Conservation (phyloP, 37 sponge, comb jelly and placozoan species). For the Diacarnus erythraeanus region DNA sequence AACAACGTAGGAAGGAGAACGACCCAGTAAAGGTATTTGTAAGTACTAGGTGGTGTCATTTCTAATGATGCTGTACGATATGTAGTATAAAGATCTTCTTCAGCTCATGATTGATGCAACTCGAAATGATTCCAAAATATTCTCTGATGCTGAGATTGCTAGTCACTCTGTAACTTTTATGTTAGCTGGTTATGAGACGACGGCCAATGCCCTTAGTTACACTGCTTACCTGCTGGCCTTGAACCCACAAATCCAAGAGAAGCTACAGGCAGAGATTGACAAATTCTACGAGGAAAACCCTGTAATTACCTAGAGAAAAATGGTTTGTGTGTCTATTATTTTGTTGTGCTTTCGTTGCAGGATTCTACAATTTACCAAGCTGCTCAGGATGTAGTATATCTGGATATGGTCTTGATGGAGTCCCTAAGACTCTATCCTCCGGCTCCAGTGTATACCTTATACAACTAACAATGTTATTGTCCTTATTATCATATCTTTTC, state of each 20-base stretch:
- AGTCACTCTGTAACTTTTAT: conserved; percentile 54
- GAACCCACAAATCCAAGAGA: conserved; percentile 67
- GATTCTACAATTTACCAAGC: conserved; percentile 71
- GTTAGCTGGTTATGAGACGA: conserved; percentile 87
- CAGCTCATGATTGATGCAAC: conserved; percentile 71
- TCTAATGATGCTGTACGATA: not conserved
- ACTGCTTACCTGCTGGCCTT: conserved; percentile 69
- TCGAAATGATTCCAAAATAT: conserved; percentile 1
- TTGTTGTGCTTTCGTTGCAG: conserved; percentile 7
- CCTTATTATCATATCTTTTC: not conserved
- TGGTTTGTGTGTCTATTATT: not conserved
- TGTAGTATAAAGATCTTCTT: conserved; percentile 58
- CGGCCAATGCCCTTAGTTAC: conserved; percentile 64
- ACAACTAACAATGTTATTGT: not conserved
- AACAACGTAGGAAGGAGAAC: not conserved
- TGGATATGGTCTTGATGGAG: conserved; percentile 77
- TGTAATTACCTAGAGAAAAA: conserved; percentile 5
- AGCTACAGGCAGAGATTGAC: conserved; percentile 57
- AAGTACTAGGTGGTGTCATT: not conserved
- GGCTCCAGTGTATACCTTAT: conserved; percentile 37
- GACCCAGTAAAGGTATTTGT: conserved; percentile 12
- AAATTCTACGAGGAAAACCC: conserved; percentile 57
- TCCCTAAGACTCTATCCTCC: conserved; percentile 78
- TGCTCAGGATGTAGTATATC: conserved; percentile 62
- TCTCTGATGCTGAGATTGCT: conserved; percentile 59